A percentile compares a stretch with the other conserved stretches of the same genome.
These are phyloP conservation scores for Papilio polyxenes DNA, from an alignment of 1,140 invertebrate genomes.

Conservation along the genomic window DNA sequence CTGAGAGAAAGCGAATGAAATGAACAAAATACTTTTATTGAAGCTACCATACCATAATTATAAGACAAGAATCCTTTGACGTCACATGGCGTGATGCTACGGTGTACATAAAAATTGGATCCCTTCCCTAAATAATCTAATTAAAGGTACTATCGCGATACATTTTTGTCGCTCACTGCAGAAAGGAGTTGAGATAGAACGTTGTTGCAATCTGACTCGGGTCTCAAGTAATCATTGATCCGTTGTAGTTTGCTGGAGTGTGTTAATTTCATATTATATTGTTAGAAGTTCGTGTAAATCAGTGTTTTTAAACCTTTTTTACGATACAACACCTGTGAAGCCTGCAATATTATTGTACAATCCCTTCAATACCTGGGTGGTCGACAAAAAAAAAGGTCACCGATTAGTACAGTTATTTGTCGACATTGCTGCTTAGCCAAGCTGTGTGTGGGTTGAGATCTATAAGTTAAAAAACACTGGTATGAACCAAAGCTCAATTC, in stretches of 20 bases:
- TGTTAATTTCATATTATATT: slow-evolving; percentile 32
- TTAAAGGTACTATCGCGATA: background rate
- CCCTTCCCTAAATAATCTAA: background rate
- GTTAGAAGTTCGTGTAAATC: background rate
- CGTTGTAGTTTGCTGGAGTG: slow-evolving; percentile 36
- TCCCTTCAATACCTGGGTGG: too few relatives aligned
- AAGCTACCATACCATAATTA: background rate
- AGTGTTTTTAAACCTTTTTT: background rate
- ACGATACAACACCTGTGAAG: too few relatives aligned
- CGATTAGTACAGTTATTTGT: background rate
- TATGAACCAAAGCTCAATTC: slow-evolving; percentile 66
- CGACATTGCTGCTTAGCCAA: background rate
- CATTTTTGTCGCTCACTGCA: too few relatives aligned
- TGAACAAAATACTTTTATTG: background rate
- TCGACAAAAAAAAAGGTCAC: background rate
- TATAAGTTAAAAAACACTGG: slow-evolving; percentile 35
- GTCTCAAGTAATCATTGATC: background rate
- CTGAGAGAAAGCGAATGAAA: too few relatives aligned
- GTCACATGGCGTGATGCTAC: background rate
- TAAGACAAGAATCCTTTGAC: background rate
- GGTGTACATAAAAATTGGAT: background rate
- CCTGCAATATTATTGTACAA: too few relatives aligned
- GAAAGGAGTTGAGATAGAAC: too few relatives aligned
- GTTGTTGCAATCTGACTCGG: background rate
- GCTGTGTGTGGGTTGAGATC: background rate